Conservation (phyloP, 2,888 invertebrate species). For the Acleris emargana region DNA sequence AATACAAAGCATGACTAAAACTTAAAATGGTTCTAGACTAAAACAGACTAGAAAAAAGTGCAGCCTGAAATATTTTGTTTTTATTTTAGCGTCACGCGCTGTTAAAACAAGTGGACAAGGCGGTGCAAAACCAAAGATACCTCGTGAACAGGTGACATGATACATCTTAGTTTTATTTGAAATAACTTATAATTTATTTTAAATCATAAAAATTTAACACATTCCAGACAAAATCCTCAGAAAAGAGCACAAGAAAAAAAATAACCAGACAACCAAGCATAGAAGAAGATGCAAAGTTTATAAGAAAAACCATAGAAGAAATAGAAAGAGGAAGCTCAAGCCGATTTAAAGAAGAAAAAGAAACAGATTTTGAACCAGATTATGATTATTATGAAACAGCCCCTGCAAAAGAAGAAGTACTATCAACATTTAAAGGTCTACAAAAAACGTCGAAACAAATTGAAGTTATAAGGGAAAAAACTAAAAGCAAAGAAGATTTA, state of each 20-base stretch:
- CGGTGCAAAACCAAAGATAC: constrained; percentile 57
- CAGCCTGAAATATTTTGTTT: constrained; percentile 44
- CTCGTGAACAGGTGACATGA: constrained; percentile 67
- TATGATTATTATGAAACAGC: constrained; percentile 42
- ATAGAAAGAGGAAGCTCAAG: constrained; percentile 72
- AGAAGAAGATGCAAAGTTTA: constrained; percentile 77
- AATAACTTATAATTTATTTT: constrained; percentile 39
- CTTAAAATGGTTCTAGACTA: too few relatives aligned
- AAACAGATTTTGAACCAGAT: constrained; percentile 36
- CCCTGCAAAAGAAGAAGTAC: constrained; percentile 44
- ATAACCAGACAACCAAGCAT: constrained; percentile 71
- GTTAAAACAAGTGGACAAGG: constrained; percentile 55
- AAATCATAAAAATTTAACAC: constrained; percentile 20
- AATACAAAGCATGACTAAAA: too few relatives aligned
- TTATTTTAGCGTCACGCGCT: constrained; percentile 62
- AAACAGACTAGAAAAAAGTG: too few relatives aligned
- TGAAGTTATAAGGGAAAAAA: constrained; percentile 44
- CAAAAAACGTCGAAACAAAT: constrained; percentile 52
- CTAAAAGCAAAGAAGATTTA: constrained; percentile 52
- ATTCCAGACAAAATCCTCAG: constrained; percentile 56
- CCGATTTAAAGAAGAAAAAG: constrained; percentile 58
- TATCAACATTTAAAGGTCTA: constrained; percentile 54
- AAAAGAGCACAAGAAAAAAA: constrained; percentile 57
- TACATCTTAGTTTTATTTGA: constrained; percentile 35
- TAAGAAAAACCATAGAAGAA: constrained; percentile 77